phyloP scores from a whole-genome alignment of 2,113 vertebrate genomes.

The Sus scrofa region DNA sequence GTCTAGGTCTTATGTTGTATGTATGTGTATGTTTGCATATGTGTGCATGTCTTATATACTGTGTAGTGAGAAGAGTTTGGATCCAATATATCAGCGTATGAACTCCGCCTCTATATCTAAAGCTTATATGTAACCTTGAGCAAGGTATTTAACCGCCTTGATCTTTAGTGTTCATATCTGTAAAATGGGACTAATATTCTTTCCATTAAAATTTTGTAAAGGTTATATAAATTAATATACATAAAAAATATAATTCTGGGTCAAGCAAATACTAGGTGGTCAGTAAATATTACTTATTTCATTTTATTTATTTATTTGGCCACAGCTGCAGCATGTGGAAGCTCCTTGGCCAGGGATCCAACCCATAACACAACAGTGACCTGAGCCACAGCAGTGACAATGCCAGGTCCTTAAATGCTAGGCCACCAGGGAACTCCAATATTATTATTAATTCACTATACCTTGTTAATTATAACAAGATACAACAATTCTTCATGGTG shows the following conservation, averaged over 20 bases:
- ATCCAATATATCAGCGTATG: not conserved
- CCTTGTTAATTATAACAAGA: slow-evolving; percentile 37
- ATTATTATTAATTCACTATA: not conserved
- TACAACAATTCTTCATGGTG: not conserved
- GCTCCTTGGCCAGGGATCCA: too few relatives aligned
- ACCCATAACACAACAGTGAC: too few relatives aligned
- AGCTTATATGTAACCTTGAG: not conserved
- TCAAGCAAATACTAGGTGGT: not conserved
- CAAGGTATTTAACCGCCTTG: not conserved
- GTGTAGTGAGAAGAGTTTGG: not conserved
- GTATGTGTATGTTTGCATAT: not conserved
- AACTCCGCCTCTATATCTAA: not conserved
- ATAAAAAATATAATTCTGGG: not conserved
- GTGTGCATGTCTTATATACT: not conserved
- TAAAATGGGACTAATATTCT: not conserved
- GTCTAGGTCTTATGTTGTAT: not conserved
- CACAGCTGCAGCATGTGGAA: too few relatives aligned
- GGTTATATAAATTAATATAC: not conserved
- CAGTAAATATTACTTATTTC: not conserved
- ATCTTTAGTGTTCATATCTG: not conserved
- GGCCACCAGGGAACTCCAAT: too few relatives aligned
- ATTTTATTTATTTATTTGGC: too few relatives aligned
- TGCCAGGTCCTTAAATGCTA: too few relatives aligned
- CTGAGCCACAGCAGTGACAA: too few relatives aligned
- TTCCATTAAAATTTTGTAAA: not conserved